Evolutionary conservation across 2,888 invertebrate genomes (phyloP), one percentile per base, ranked within the genome.

Genomic region (Lasioglossum lativentre): DNA sequence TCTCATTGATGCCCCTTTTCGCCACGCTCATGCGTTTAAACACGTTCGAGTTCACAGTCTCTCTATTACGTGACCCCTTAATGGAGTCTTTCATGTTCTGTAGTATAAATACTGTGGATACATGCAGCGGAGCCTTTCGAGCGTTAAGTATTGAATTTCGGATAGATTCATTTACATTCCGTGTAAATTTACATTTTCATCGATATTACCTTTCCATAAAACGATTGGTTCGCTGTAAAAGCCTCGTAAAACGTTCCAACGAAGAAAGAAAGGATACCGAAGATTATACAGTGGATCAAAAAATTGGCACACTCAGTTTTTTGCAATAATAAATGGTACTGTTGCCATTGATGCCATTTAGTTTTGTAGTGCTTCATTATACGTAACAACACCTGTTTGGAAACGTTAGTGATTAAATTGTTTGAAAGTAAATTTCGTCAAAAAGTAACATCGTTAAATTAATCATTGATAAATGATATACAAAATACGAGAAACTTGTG

Each of bases 191-290:
- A 27, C 30, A 63, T 63, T 63, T 63, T 63, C 63, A 63, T 63
- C 63, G 63, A 63, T 63, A 63, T 63, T 63, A 63, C 63, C 63
- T 16, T 27, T 63, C 63, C 63, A 63, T 63, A 63, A 63, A 63
- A 63, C 30, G 63, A 63, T 63, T 38, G 70, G 38, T 34, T 70
- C 38, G 23, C 70, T 38, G 70, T 70, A 70, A 34, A 70, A 23
- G 12, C 38, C 19, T 38, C 34, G 73, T 45, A 63, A 30, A 63
- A 30, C 63, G 30, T 30, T 30, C 27, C 30, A 30, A 63, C 63
- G 30, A 63, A 30, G 27, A 30, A 63, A 63, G 27, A 30, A 30
- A 63, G 30, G 16, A 63, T 63, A 30, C 4, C 30, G 16, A 63
- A 63, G 16, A 63, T 63, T 63, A 30, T 63, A 30, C 63, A 30